phyloP scores from a whole-genome alignment of 2,888 invertebrate genomes.

The Pomacea canaliculata region DNA sequence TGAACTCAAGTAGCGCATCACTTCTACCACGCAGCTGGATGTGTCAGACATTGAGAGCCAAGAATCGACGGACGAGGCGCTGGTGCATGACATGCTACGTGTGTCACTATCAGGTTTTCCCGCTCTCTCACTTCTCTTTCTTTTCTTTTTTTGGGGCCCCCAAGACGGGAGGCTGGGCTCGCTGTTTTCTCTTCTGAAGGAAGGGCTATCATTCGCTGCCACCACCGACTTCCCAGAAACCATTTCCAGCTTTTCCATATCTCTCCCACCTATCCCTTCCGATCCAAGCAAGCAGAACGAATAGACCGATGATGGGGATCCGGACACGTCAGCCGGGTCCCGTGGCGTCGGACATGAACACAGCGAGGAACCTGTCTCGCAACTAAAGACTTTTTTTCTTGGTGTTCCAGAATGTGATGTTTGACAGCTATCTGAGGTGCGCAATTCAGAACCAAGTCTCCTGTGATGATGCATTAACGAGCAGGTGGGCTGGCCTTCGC shows the following conservation, averaged over 20 bases:
- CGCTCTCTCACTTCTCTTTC: background rate
- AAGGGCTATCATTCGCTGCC: slow-evolving; percentile 9
- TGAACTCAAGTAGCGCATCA: slow-evolving; percentile 16
- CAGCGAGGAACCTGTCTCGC: no score
- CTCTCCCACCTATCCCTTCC: background rate
- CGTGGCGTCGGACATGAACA: no score
- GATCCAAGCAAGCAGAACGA: background rate
- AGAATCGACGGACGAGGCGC: slow-evolving; percentile 19
- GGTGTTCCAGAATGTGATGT: no score
- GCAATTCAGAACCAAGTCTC: no score
- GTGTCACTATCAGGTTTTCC: background rate
- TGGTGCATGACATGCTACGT: background rate
- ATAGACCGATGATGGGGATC: no score
- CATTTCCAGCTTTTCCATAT: background rate
- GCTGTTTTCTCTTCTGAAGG: slow-evolving; percentile 1
- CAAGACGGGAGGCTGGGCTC: slow-evolving; percentile 8
- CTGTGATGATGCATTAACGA: no score
- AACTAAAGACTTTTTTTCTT: no score
- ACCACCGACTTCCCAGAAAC: slow-evolving; percentile 5
- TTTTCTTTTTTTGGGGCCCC: background rate
- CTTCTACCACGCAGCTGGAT: slow-evolving; percentile 5
- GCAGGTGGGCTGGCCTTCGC: no score
- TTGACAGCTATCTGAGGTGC: no score
- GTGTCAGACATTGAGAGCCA: slow-evolving; percentile 13
- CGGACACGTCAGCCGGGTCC: no score